These are phyloP conservation scores for Phaenicophaeus curvirostris DNA, from an alignment of 2,797 vertebrate genomes.

Conservation along the genomic window DNA sequence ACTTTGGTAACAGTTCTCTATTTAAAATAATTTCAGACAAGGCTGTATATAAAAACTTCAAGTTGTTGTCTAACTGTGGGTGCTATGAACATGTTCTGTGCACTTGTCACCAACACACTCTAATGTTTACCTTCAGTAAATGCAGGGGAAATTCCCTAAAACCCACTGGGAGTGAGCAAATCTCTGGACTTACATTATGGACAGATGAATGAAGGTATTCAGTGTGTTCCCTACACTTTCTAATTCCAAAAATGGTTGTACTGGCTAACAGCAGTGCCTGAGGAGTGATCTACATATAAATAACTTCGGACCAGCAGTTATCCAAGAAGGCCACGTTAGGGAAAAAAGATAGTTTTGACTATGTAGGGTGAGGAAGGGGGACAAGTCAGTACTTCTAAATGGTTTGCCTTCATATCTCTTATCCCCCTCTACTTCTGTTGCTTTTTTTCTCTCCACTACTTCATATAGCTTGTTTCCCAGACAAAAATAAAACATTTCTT, in stretches of 20 bases:
- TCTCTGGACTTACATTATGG: background rate
- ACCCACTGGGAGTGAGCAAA: background rate
- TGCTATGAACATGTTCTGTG: background rate
- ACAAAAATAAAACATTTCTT: background rate
- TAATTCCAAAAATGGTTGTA: background rate
- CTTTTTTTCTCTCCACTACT: background rate
- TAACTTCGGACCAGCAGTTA: background rate
- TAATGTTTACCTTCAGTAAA: background rate
- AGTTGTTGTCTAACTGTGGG: background rate
- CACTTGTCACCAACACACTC: background rate
- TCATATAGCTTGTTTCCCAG: background rate
- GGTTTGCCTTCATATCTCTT: background rate
- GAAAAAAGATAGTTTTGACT: background rate
- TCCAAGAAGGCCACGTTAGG: background rate
- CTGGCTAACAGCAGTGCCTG: background rate
- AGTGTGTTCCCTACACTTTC: background rate
- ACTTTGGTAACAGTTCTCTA: background rate
- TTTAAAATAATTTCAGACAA: conserved; percentile 1
- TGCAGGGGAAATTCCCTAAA: background rate
- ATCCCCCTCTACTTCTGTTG: background rate
- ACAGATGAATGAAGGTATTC: background rate
- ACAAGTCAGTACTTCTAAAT: background rate
- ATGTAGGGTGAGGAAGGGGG: background rate
- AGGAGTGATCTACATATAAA: background rate
- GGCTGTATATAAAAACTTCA: background rate